These are phyloP conservation scores for Pinctada fucata DNA, from an alignment of 2,888 invertebrate species.

Conservation along the genomic window DNA sequence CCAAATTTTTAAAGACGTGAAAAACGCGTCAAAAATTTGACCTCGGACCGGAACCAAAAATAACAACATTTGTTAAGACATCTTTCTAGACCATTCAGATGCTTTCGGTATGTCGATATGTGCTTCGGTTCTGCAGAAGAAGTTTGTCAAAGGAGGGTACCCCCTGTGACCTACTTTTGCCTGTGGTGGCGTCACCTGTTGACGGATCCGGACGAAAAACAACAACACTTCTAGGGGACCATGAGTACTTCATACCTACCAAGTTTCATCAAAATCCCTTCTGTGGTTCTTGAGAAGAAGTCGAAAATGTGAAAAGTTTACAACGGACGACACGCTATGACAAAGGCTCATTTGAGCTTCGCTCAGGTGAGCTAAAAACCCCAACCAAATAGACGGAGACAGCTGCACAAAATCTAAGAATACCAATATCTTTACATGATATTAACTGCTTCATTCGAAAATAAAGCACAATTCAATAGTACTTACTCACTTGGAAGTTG, in stretches of 20 bases:
- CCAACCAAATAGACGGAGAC: neutral
- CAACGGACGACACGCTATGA: neutral
- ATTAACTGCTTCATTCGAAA: too few species aligned
- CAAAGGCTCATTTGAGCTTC: neutral
- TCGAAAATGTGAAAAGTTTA: constrained; percentile 2
- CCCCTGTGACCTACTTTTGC: constrained; percentile 1
- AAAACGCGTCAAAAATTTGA: neutral
- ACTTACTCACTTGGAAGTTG: too few species aligned
- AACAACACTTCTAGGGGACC: constrained; percentile 2
- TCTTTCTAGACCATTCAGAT: neutral
- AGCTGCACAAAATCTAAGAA: neutral
- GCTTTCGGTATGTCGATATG: neutral
- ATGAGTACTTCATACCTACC: neutral
- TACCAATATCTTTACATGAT: too few species aligned
- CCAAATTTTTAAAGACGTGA: neutral
- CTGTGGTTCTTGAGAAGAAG: constrained; percentile 1
- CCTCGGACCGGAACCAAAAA: neutral
- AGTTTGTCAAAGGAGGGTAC: constrained; percentile 4
- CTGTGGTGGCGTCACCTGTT: constrained; percentile 3
- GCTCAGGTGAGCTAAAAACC: constrained; percentile 4
- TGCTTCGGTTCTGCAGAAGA: neutral
- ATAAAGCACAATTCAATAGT: too few species aligned
- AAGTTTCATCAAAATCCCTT: neutral
- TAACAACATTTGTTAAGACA: neutral
- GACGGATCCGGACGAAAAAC: neutral